Evolutionary conservation across 2,113 vertebrate genomes (phyloP).

Genomic region (Rhabdomys dilectus): DNA sequence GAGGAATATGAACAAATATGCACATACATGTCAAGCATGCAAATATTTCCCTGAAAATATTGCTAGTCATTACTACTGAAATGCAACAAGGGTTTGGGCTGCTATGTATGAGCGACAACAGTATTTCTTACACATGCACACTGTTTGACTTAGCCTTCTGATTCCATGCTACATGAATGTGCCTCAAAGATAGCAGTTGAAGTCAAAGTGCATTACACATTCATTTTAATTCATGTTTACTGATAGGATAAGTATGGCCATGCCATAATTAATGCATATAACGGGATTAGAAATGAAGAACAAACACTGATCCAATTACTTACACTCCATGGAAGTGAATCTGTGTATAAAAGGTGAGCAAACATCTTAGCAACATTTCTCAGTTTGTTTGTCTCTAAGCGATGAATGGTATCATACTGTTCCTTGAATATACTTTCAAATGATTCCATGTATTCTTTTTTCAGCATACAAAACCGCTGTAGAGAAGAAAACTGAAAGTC

Average conservation of each 20-base stretch:
- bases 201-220: not conserved
- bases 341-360: slow-evolving; percentile 97
- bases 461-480: slow-evolving; percentile 97
- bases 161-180: not conserved
- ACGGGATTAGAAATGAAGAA: not conserved
- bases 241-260: not conserved
- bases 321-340: slow-evolving; percentile 98
- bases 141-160: slow-evolving; percentile 16
- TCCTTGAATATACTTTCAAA: slow-evolving; percentile 98
- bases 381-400: slow-evolving; percentile 98
- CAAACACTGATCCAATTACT: slow-evolving; percentile 82
- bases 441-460: slow-evolving; percentile 99
- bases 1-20: not conserved
- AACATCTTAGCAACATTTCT: slow-evolving; percentile 99
- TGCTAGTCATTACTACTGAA: not conserved
- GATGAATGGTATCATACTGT: slow-evolving; percentile 98
- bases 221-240: slow-evolving; percentile 54
- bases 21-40: not conserved
- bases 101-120: not conserved
- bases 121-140: not conserved
- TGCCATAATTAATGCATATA: not conserved
- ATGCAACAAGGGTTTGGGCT: not conserved
- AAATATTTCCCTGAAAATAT: slow-evolving; percentile 23
- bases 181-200: not conserved
- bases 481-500: slow-evolving; percentile 54